phyloP scores from a whole-genome alignment of 2,888 invertebrate species.

The Stomorhina lunata region DNA sequence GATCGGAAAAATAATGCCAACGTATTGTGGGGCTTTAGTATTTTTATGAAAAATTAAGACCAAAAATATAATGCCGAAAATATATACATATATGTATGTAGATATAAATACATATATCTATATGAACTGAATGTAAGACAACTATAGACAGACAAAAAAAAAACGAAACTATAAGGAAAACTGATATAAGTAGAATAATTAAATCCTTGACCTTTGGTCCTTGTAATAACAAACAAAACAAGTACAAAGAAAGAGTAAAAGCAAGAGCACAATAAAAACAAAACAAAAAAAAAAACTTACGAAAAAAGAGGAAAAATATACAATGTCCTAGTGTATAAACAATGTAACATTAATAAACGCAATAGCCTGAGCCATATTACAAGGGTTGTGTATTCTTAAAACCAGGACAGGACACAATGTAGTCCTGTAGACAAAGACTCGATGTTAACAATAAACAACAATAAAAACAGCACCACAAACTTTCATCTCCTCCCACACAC shows the following conservation, averaged over 20 bases:
- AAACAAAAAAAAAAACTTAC: background rate
- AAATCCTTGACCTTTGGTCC: slow-evolving; percentile 63
- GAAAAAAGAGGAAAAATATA: background rate
- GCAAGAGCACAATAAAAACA: background rate
- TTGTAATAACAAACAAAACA: slow-evolving; percentile 22
- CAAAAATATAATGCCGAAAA: background rate
- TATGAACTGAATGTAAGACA: background rate
- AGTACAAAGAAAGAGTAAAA: background rate
- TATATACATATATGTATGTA: slow-evolving; percentile 12
- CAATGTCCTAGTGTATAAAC: too few relatives aligned
- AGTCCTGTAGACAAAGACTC: slow-evolving; percentile 27
- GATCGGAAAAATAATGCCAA: slow-evolving; percentile 37
- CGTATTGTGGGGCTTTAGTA: slow-evolving; percentile 14
- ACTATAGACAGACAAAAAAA: background rate
- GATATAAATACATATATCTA: too few relatives aligned
- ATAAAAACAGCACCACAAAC: background rate
- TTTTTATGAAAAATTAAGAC: slow-evolving; percentile 4
- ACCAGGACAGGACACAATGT: slow-evolving; percentile 47
- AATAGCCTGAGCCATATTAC: slow-evolving; percentile 20
- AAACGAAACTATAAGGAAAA: slow-evolving; percentile 29
- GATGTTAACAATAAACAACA: background rate
- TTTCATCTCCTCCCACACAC: too few relatives aligned
- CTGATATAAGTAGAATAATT: slow-evolving; percentile 57
- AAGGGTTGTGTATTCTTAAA: slow-evolving; percentile 26
- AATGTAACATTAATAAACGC: slow-evolving; percentile 13